phyloP scores from a whole-genome alignment of 2,888 invertebrate species.

The Cantharis lateralis region DNA sequence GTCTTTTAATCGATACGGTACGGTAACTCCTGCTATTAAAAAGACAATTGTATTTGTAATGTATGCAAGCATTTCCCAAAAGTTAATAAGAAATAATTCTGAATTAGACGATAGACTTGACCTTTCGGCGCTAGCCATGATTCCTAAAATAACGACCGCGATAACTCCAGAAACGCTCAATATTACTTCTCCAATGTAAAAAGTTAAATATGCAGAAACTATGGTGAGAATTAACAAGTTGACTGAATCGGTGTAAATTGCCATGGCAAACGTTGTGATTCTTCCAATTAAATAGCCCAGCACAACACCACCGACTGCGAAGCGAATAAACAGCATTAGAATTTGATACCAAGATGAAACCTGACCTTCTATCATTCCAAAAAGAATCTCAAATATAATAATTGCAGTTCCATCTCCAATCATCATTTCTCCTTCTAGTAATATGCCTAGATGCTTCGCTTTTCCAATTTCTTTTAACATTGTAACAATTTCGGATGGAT shows the following conservation, averaged over 20 bases:
- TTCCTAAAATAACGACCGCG: conserved; percentile 9
- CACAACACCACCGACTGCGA: conserved; percentile 11
- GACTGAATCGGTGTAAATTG: conserved; percentile 7
- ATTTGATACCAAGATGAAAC: conserved; percentile 3
- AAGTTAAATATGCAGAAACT: conserved; percentile 4
- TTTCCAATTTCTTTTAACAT: conserved; percentile 16
- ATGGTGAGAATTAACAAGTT: conserved; percentile 11
- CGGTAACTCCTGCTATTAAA: conserved; percentile 2
- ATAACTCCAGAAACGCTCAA: conserved; percentile 11
- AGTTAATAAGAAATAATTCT: conserved; percentile 7
- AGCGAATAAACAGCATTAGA: conserved; percentile 5
- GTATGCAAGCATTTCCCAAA: conserved; percentile 14
- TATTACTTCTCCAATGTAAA: conserved; percentile 3
- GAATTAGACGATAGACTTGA: conserved; percentile 10
- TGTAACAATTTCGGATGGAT: conserved; percentile 9
- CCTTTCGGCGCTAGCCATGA: conserved; percentile 18
- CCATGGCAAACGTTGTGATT: conserved; percentile 4
- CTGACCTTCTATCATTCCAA: background rate
- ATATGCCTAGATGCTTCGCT: conserved; percentile 12
- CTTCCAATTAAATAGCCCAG: background rate
- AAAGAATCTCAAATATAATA: conserved; percentile 7
- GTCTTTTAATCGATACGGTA: background rate
- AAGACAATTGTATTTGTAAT: conserved; percentile 8
- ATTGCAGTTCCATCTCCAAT: conserved; percentile 12
- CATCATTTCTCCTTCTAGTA: conserved; percentile 21